Base-by-base conservation (phyloP, 2,888 invertebrate genomes). In the Ceraclea dissimilis region DNA sequence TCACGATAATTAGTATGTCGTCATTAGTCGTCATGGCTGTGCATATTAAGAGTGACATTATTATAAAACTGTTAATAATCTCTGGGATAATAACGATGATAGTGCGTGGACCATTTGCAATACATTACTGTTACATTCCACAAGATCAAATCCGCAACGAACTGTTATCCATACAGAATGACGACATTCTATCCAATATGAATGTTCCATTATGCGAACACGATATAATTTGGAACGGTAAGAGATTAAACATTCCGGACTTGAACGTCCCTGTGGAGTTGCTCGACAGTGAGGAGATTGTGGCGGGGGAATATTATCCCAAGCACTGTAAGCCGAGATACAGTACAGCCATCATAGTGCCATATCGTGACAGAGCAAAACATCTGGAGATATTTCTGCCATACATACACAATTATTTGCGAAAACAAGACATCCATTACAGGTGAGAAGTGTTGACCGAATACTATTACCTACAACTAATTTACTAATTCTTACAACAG, bases 381-480 rank as follows among this genome's bases (percentile, higher is more conserved):
- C 93, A 95, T 65, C 71, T 95, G 16, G 78, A 83, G 50, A 74
- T 83, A 58, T 93, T 94, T 68, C 73, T 93, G 59, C 85, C 85
- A 53, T 90, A 92, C 65, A 90, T 95, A 74, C 94, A 95, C 70
- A 83, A 85, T 49, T 93, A 88, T 70, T 74, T 95, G 58, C 86
- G 88, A 63, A 78, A 81, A 57, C 95, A 95, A 69, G 80, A 85
- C 63, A 79, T 95, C 33, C 87, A 91, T 68, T 95, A 95, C 70
- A 73, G 71, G 77, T 76, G 62, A 70, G 4, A 16, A 43, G n/a
- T n/a, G n/a, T n/a, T n/a, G n/a, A 33, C 13, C 8, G 13, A 33
- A 33, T 33, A 10, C n/a, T n/a, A n/a, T n/a, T n/a, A n/a, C n/a
- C n/a, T n/a, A n/a, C n/a, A n/a, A n/a, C n/a, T n/a, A n/a, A n/a